Percentiles rank a stretch among this genome's conserved stretches.
These are phyloP conservation scores for Chelon labrosus DNA, from an alignment of 2,797 vertebrate genomes.

Conservation along the genomic window DNA sequence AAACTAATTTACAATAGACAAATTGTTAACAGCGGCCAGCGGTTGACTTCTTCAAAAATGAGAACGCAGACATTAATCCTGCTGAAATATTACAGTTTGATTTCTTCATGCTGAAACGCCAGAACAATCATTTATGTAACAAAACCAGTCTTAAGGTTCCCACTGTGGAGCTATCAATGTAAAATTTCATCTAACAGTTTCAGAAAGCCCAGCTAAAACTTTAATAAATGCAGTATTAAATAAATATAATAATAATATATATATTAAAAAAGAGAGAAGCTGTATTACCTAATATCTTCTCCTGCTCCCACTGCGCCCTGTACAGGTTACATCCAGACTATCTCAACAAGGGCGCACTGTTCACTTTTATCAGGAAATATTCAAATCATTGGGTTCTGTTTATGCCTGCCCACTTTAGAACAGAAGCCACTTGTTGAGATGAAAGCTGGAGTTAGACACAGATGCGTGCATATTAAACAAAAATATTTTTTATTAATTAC, in stretches of 20 bases:
- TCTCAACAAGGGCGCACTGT: constrained; percentile 29
- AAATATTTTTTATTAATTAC: constrained; percentile 24
- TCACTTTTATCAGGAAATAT: constrained; percentile 51
- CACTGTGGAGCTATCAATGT: too few species aligned
- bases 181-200: background rate
- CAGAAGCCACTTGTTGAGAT: background rate
- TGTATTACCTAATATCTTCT: constrained; percentile 38
- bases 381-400: constrained; percentile 55
- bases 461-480: background rate
- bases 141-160: too few species aligned
- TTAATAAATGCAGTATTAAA: background rate
- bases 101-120: too few species aligned
- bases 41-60: too few species aligned
- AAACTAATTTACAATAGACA: too few species aligned
- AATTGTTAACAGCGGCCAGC: background rate
- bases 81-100: too few species aligned
- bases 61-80: too few species aligned
- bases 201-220: background rate
- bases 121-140: too few species aligned
- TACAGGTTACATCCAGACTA: constrained; percentile 19
- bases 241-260: background rate
- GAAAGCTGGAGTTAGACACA: background rate
- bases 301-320: constrained; percentile 9
- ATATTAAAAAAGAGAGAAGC: background rate
- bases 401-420: background rate